phyloP scores from a whole-genome alignment of 2,113 vertebrate species.

The Corythaixoides concolor region DNA sequence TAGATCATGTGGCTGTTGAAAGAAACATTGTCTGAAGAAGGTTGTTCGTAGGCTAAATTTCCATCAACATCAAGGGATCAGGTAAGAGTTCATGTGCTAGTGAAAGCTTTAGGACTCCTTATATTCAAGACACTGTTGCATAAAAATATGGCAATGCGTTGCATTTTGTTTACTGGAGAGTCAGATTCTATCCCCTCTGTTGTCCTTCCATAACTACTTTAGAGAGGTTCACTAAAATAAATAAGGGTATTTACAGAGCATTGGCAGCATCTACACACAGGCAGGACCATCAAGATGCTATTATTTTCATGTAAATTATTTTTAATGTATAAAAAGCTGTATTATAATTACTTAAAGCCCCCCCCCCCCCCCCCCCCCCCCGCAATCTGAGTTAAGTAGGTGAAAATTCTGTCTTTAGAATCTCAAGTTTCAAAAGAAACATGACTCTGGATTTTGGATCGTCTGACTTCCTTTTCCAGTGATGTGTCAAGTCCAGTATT shows the following conservation, averaged over 20 bases:
- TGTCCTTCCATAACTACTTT: background rate
- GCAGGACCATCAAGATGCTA: background rate
- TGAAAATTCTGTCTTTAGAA: slow-evolving; percentile 23
- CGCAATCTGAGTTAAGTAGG: background rate
- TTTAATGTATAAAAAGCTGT: background rate
- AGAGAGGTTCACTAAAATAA: background rate
- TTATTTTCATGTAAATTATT: background rate
- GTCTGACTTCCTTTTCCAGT: slow-evolving; percentile 17
- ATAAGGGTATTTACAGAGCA: background rate
- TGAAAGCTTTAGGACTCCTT: background rate
- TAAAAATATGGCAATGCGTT: background rate
- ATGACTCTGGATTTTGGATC: background rate
- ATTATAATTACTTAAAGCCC: background rate
- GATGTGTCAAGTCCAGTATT: slow-evolving; percentile 52
- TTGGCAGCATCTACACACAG: background rate
- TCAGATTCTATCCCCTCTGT: background rate
- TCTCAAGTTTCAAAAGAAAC: slow-evolving; percentile 46
- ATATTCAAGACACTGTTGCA: background rate
- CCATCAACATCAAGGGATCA: background rate
- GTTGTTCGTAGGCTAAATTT: background rate
- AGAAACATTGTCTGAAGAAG: background rate
- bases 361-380: accelerated
- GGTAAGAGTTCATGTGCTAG: background rate
- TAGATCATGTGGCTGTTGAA: background rate
- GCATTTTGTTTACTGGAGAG: background rate